Base-by-base conservation (phyloP, 2,113 vertebrate species). In the Pseudorasbora parva region DNA sequence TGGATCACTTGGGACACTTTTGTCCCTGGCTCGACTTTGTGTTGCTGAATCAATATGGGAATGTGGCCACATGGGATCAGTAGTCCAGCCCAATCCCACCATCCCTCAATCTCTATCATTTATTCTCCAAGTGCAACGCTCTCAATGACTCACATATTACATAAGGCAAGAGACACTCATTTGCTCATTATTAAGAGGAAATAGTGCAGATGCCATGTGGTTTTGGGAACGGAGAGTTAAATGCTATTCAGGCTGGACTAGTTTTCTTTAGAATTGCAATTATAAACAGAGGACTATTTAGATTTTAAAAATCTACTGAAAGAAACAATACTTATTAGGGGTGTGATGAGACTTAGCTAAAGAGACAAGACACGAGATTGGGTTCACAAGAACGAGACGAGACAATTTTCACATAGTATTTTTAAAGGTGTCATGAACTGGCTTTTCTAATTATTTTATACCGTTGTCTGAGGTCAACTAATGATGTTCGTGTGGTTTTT, bases 21-120 rank as follows among this genome's bases (percentile, higher is more conserved):
- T 43, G 56, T 78, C 37, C 60, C 78, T 80, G 41, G 30, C 30
- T 81, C 9, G 49, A 81, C 78, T 30, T 66, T 79, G 59, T 60
- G 25, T 3, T 75, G 43, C 57, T 10, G 27, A n/a, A 66, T 64
- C 73, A 75, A 66, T 66, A 23, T 49, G 14, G 37, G 45, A 51
- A 76, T 76, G 45, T 37, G 30, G 60, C 59, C 30, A 12, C 5
- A 49, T 83, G 25, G 57, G 27, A 54, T 76, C 57, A 15, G 27
- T 10, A 5, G 23, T 64, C 11, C 41, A 19, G 19, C 30, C 15
- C 17, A 59, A 59, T 49, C 43, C 71, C 56, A 60, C 60, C 43
- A 66, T 60, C 47, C 47, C 33, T 49, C 10, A 57, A 54, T 71
- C 33, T 43, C 19, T 56, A 59, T 69, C 27, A 41, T 68, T 68